Evolutionary conservation across 2,113 vertebrate species (phyloP).

Genomic region (Anas platyrhynchos): DNA sequence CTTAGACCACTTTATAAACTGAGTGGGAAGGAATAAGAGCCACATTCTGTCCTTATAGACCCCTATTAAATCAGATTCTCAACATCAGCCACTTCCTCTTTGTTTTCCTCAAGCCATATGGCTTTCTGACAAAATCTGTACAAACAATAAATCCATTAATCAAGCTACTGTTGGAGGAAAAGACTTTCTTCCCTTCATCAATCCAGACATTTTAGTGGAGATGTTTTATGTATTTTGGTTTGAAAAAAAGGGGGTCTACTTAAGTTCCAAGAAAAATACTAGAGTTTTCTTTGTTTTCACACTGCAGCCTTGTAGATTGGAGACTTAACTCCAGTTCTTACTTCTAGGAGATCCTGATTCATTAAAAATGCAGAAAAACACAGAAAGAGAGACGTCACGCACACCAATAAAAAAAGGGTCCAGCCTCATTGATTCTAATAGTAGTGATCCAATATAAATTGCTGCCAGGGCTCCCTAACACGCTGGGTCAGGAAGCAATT

Average conservation of each 20-base stretch:
- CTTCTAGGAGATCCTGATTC: not conserved
- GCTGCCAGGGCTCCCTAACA: not conserved
- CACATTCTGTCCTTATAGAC: conserved; percentile 42
- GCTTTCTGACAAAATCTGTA: conserved; percentile 55
- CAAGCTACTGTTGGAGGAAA: conserved; percentile 29
- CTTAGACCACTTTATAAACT: conserved; percentile 10
- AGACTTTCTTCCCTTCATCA: not conserved
- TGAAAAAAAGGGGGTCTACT: not conserved
- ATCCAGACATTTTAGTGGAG: not conserved
- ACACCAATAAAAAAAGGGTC: not conserved
- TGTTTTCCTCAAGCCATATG: conserved; percentile 57
- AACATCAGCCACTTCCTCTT: conserved; percentile 52
- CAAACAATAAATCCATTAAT: conserved; percentile 69
- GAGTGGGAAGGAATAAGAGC: conserved; percentile 40
- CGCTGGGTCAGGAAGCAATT: not conserved
- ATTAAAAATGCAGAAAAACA: not conserved
- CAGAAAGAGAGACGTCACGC: not conserved
- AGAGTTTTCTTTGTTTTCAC: not conserved
- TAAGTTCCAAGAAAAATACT: conserved; percentile 13
- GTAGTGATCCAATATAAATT: not conserved
- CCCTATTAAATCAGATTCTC: conserved; percentile 47
- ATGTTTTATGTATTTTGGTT: conserved; percentile 20
- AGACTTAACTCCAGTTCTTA: rapidly evolving
- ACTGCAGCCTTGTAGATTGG: not conserved
- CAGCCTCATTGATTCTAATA: not conserved